Evolutionary conservation across 2,888 invertebrate species (phyloP).

Genomic region (Macrostomum cliftonense): DNA sequence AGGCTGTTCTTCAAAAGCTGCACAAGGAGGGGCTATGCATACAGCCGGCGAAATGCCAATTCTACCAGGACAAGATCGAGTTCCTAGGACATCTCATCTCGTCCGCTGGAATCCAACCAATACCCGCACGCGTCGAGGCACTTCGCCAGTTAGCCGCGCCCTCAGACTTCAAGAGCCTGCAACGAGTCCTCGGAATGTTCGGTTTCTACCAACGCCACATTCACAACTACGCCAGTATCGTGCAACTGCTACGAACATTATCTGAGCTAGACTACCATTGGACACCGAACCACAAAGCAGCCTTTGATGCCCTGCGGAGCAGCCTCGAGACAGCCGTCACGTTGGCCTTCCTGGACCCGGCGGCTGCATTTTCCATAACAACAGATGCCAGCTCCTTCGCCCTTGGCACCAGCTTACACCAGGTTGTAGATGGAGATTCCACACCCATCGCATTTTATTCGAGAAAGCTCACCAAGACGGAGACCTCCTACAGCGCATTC

Average conservation of each 20-base stretch:
- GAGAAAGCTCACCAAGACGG: neutral
- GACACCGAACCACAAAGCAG: too few relatives aligned
- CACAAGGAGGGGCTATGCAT: constrained; percentile 2
- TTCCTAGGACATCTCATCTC: constrained; percentile 2
- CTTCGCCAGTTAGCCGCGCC: constrained; percentile 8
- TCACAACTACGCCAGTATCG: neutral
- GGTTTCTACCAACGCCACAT: constrained; percentile 12
- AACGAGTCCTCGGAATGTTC: constrained; percentile 12
- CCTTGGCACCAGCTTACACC: neutral
- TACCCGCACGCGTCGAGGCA: constrained; percentile 3
- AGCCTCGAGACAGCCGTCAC: too few relatives aligned
- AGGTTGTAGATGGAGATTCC: neutral
- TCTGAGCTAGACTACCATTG: too few relatives aligned
- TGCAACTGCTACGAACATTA: too few relatives aligned
- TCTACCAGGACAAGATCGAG: neutral
- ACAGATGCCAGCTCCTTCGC: neutral
- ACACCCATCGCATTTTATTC: neutral
- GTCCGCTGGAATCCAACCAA: neutral
- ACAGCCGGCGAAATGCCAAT: constrained; percentile 12
- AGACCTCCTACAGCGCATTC: neutral
- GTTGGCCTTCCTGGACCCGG: too few relatives aligned
- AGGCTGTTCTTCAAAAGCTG: neutral
- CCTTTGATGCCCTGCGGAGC: too few relatives aligned
- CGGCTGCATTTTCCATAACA: neutral
- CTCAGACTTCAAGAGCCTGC: constrained; percentile 5